Base-by-base conservation (phyloP, 1,140 invertebrate species). In the Palaemon carinicauda region DNA sequence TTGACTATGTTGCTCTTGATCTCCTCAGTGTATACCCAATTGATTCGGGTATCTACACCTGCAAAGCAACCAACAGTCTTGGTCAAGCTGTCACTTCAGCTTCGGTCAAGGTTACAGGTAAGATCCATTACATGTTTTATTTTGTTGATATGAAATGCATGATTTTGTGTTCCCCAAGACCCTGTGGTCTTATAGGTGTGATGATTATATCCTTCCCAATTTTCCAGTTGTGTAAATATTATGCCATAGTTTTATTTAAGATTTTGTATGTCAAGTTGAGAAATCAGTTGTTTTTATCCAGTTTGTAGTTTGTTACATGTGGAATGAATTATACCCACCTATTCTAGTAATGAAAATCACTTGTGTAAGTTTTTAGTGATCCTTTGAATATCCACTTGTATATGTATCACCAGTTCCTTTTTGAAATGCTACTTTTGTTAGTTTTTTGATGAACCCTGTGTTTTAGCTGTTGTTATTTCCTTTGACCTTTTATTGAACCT, bases 1-100 rank as follows among this genome's bases (percentile, higher is more conserved):
- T 99, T 91, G 98, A 99, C 91, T 98, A 98, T 91, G 98, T 99
- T 10, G 97, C 97, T 52, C 92, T 99, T 33, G 98, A 99, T 91
- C 94, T 99, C 50, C 92, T 99, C 2, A 97, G 97, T 89, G 97
- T 98, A 7, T 99, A 99, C 91, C 97, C 98, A 52, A 96, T 97
- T 91, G 98, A 99, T 92, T 98, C 97, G 29, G 98, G 98, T 21
- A 96, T 98, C 0, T 99, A 98, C 91, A 98, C 96, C 9, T 98
- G 97, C 90, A 96, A 96, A 91, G 97, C 97, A 1, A 94, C 95
- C 80, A 98, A 98, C 91, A 96, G 96, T 91, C 92, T 97, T 27
- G 97, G 97, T 1, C 97, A 98, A 94, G 96, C 97, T n/a, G 96
- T 97, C 1, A 98, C 97, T 27, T 97, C 96, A 0, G 97, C 95